Evolutionary conservation across 53 echinoderm and acorn worm species (phyloP), one percentile per base, ranked within the genome.

Genomic region (Zoroaster sp.): DNA sequence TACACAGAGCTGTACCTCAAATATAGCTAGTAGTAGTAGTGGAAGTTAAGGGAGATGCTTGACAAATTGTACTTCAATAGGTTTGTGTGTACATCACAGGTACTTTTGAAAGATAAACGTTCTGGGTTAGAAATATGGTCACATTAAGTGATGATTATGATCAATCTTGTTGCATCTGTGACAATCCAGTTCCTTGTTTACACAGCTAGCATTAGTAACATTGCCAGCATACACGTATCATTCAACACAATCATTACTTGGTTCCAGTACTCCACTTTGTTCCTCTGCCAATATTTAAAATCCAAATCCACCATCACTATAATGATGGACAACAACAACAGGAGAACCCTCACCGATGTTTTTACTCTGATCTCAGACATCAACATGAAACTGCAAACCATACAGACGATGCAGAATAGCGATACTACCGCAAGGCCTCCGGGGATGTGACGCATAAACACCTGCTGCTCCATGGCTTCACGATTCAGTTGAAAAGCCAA

Each of bases 401-500:
- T 54, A 42, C 80, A 82, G 49, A 25, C 21, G 2, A 52, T 30
- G 46, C 90, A 81, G 44, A 33, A 55, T 17, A 80, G 3, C 0
- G 90, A 65, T 31, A 81, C 81, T 23, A 69, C 12, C 0, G 80
- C 54, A 12, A 73, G 36, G 2, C 72, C 90, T 1, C 80, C 72
- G 3, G 90, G 90, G 45, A 89, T 23, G 46, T 73, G 81, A 40
- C 6, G 28, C 71, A 83, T 54, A 49, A 94, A 94, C 28, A 88
- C 94, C 30, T 77, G 51, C 47, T 83, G 77, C 23, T 94, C 94
- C 3, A 74, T 36, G 4, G 76, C 70, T 14, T 91, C 88, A 0
- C 88, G 91, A 88, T 88, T 91, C 35, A 94, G 67, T 72, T 94
- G 94, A 14, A 85, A 88, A 21, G 94, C 69, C 49, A 55, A 68